Evolutionary conservation across 2,888 invertebrate genomes (phyloP).

Genomic region (Chaitophorus viminalis): DNA sequence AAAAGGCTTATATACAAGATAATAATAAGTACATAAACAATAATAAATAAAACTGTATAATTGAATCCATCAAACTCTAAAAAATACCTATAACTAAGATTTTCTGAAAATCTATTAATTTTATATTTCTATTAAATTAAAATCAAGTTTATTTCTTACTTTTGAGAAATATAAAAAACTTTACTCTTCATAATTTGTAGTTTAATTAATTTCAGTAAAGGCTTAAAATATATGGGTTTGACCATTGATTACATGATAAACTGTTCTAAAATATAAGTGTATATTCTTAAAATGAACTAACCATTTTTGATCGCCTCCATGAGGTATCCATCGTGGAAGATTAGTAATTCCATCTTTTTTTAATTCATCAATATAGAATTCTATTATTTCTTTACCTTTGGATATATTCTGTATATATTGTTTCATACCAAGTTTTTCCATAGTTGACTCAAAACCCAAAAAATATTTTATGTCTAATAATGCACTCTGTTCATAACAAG

Average conservation of each 20-base stretch:
- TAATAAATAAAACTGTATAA: not conserved
- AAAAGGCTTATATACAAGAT: too few species aligned
- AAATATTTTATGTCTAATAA: constrained; percentile 93
- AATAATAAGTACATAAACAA: not conserved
- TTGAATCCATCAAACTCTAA: not conserved
- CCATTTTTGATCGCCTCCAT: constrained; percentile 63
- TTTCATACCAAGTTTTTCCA: constrained; percentile 95
- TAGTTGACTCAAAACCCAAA: constrained; percentile 92
- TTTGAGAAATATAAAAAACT: too few species aligned
- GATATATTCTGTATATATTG: constrained; percentile 90
- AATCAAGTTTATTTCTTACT: too few species aligned
- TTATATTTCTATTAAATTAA: too few species aligned
- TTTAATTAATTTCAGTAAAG: too few species aligned
- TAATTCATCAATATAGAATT: constrained; percentile 84
- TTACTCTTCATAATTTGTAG: too few species aligned
- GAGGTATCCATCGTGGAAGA: constrained; percentile 73
- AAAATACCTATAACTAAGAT: not conserved
- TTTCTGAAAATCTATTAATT: not conserved
- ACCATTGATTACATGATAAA: too few species aligned
- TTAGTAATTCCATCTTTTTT: constrained; percentile 78
- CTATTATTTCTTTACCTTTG: constrained; percentile 92
- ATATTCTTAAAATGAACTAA: constrained; percentile 16
- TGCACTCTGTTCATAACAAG: constrained; percentile 94
- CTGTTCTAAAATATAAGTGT: too few species aligned
- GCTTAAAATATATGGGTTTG: too few species aligned